Conservation (phyloP, 2,113 vertebrate genomes). For the Microtus richardsoni region DNA sequence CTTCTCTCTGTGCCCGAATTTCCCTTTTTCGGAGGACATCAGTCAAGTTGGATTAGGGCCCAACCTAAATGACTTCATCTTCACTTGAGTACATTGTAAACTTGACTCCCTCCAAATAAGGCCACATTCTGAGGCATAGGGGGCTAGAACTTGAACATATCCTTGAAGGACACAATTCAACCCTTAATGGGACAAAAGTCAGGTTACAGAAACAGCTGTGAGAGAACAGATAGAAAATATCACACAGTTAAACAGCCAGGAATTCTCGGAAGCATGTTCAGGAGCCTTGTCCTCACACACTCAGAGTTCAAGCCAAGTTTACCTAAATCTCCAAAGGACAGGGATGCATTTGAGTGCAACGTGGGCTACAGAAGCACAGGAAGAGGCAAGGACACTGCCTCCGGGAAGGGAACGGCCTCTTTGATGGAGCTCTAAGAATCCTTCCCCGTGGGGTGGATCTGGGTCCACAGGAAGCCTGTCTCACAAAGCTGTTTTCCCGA, state of each 20-base stretch:
- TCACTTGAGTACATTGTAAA: neutral
- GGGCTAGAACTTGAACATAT: neutral
- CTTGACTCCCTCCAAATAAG: neutral
- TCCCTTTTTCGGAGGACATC: neutral
- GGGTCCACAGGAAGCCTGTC: conserved; percentile 25
- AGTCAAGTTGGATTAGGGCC: neutral
- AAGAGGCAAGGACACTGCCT: conserved; percentile 2
- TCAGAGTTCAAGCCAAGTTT: conserved; percentile 56
- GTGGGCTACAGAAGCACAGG: conserved; percentile 3
- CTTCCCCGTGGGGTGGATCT: neutral
- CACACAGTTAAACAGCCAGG: neutral
- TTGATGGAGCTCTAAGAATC: neutral
- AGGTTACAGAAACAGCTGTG: neutral
- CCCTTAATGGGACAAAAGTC: neutral
- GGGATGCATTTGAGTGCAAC: neutral
- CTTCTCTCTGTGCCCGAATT: neutral
- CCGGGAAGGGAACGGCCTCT: conserved; percentile 7
- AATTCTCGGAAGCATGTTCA: neutral
- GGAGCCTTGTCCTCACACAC: neutral
- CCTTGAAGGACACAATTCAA: neutral
- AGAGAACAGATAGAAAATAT: neutral
- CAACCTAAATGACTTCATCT: neutral
- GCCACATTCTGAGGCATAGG: neutral
- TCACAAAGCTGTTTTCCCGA: conserved; percentile 39
- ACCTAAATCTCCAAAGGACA: conserved; percentile 31